These are phyloP conservation scores for Pogonomyrmex barbatus DNA, from an alignment of 1,140 invertebrate genomes.

Conservation along the genomic window DNA sequence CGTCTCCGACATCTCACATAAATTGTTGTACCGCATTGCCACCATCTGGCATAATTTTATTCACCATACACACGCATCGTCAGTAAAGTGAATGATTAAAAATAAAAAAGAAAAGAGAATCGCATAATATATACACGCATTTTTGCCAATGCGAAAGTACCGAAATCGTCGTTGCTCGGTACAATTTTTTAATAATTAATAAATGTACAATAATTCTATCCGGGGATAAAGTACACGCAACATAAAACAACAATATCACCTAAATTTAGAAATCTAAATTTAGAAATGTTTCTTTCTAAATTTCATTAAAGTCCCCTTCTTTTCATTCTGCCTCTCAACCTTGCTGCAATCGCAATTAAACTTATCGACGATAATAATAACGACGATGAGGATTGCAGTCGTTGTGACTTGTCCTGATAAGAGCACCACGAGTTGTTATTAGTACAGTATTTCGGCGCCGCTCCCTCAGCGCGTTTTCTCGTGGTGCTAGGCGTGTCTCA, in stretches of 20 bases:
- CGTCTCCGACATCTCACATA: slow-evolving; percentile 60
- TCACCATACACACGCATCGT: slow-evolving; percentile 23
- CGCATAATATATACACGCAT: not conserved
- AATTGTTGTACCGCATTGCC: slow-evolving; percentile 17
- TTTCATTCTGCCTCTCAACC: not conserved
- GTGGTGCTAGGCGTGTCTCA: slow-evolving; percentile 27
- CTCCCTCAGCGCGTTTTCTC: slow-evolving; percentile 16
- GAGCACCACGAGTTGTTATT: slow-evolving; percentile 41
- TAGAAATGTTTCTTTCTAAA: not conserved
- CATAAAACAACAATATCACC: slow-evolving; percentile 83
- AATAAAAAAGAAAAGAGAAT: slow-evolving; percentile 3
- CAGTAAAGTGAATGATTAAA: slow-evolving; percentile 31
- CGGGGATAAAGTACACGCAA: slow-evolving; percentile 69
- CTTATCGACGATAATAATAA: slow-evolving; percentile 40
- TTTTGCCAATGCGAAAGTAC: slow-evolving; percentile 22
- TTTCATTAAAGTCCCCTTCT: not conserved
- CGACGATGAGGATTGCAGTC: slow-evolving; percentile 39
- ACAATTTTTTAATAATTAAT: slow-evolving; percentile 80
- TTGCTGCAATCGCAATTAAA: not conserved
- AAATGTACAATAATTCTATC: slow-evolving; percentile 77
- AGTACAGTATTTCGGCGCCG: slow-evolving; percentile 28
- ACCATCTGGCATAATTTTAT: not conserved
- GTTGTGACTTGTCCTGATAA: slow-evolving; percentile 52
- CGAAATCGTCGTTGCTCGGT: slow-evolving; percentile 47
- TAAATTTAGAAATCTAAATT: slow-evolving; percentile 70